Evolutionary conservation across 2,113 vertebrate genomes (phyloP).

Genomic region (Scomber colias): DNA sequence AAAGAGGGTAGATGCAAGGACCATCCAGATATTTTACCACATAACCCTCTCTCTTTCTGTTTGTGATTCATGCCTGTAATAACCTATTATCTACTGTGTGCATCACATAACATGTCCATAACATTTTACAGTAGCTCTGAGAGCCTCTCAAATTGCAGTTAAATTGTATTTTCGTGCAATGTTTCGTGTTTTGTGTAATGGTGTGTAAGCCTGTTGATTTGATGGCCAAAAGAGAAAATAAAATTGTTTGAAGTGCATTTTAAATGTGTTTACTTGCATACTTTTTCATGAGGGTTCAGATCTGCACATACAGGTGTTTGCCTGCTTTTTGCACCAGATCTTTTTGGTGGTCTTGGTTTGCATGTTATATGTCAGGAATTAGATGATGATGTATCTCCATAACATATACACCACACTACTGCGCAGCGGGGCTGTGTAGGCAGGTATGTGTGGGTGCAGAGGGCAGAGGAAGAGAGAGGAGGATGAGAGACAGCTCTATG

Average conservation of each 20-base stretch:
- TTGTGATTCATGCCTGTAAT: conserved; percentile 10
- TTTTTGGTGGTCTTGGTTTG: conserved; percentile 14
- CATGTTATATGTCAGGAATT: conserved; percentile 29
- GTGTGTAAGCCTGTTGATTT: conserved; percentile 16
- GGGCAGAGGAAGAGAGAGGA: conserved; percentile 52
- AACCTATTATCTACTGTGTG: neutral
- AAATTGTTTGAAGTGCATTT: conserved; percentile 26
- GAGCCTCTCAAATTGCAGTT: neutral
- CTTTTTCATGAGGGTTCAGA: conserved; percentile 7
- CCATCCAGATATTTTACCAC: conserved; percentile 25
- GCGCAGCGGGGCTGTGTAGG: conserved; percentile 56
- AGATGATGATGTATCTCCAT: conserved; percentile 25
- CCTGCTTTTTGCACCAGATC: neutral
- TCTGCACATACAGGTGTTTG: conserved; percentile 18
- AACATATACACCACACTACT: conserved; percentile 23
- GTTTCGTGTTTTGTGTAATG: neutral
- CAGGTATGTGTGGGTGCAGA: conserved; percentile 60
- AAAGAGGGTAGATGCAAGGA: conserved; percentile 31
- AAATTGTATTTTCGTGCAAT: conserved; percentile 5
- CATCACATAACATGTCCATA: conserved; percentile 15
- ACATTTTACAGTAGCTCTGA: neutral
- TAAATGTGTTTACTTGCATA: conserved; percentile 17
- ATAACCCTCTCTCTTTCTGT: conserved; percentile 18
- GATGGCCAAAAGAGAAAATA: conserved; percentile 26
- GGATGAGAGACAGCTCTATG: conserved; percentile 50